Conservation (phyloP, 2,888 invertebrate genomes). For the Ennomos erosarius region DNA sequence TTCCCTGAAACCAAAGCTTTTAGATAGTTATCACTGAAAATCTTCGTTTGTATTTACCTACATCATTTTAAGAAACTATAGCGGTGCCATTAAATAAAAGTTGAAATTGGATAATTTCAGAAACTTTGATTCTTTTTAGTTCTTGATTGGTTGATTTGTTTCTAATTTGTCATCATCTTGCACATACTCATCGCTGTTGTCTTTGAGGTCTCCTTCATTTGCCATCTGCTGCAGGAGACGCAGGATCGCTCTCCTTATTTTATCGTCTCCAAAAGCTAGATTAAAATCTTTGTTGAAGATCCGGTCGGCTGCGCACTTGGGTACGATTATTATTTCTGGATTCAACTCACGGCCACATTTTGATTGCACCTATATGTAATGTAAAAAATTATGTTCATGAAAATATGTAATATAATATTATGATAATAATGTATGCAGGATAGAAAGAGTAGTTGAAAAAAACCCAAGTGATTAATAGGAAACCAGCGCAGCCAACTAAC, state of each 20-base stretch:
- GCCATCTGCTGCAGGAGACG: background rate
- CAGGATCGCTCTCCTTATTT: background rate
- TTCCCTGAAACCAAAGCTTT: too few species aligned
- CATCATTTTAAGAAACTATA: too few species aligned
- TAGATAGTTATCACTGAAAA: too few species aligned
- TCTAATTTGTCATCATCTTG: too few species aligned
- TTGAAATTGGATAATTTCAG: too few species aligned
- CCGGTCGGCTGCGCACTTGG: background rate
- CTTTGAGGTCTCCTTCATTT: background rate
- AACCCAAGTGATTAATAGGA: too few species aligned
- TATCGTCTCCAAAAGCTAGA: constrained; percentile 8
- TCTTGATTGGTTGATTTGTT: too few species aligned
- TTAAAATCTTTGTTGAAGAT: constrained; percentile 8
- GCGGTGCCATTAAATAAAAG: too few species aligned
- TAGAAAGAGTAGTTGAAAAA: background rate
- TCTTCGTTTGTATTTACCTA: too few species aligned
- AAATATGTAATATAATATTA: background rate
- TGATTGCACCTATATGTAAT: constrained; percentile 13
- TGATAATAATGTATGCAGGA: background rate
- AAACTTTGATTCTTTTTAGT: too few species aligned
- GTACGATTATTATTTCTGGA: constrained; percentile 12
- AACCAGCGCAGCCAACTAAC: too few species aligned
- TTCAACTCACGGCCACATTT: constrained; percentile 15
- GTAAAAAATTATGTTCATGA: background rate
- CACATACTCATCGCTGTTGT: too few species aligned